A percentile compares a stretch with the other conserved stretches of the same genome.
Conservation (phyloP, 1,140 invertebrate genomes). For the Platorchestia sp. region DNA sequence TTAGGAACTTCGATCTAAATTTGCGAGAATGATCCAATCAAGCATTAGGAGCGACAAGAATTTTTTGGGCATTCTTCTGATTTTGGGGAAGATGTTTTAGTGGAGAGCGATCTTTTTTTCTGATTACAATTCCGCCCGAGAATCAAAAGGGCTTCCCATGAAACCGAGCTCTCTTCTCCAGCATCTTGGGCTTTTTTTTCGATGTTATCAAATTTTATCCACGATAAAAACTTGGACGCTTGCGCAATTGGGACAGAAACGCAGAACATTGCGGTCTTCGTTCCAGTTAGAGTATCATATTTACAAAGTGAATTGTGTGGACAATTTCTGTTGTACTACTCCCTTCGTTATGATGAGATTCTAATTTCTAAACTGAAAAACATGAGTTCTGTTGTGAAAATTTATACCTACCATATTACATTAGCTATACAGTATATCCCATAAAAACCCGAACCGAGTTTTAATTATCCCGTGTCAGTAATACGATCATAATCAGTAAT, state of each 20-base stretch:
- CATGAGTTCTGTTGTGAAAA: background rate
- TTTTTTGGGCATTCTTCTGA: constrained; percentile 43
- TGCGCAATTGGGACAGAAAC: background rate
- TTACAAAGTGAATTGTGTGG: background rate
- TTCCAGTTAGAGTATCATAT: background rate
- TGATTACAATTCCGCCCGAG: constrained; percentile 42
- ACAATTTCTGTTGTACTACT: background rate
- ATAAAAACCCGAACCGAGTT: too few relatives aligned
- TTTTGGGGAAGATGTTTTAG: constrained; percentile 45
- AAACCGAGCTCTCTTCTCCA: background rate
- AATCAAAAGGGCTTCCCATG: constrained; percentile 2
- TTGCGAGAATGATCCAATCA: constrained; percentile 38
- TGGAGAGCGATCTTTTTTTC: constrained; percentile 9
- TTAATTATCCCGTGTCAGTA: too few relatives aligned
- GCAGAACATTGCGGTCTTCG: background rate
- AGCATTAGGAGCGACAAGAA: constrained; percentile 40
- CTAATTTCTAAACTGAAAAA: background rate
- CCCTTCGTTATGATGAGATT: background rate
- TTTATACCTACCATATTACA: too few relatives aligned
- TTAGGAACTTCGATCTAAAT: constrained; percentile 26
- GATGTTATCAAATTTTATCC: background rate
- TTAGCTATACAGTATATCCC: too few relatives aligned
- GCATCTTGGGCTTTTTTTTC: background rate
- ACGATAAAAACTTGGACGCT: background rate
- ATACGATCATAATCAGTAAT: too few relatives aligned